These are phyloP conservation scores for Melinaea marsaeus DNA, from an alignment of 2,888 invertebrate genomes.

Conservation along the genomic window DNA sequence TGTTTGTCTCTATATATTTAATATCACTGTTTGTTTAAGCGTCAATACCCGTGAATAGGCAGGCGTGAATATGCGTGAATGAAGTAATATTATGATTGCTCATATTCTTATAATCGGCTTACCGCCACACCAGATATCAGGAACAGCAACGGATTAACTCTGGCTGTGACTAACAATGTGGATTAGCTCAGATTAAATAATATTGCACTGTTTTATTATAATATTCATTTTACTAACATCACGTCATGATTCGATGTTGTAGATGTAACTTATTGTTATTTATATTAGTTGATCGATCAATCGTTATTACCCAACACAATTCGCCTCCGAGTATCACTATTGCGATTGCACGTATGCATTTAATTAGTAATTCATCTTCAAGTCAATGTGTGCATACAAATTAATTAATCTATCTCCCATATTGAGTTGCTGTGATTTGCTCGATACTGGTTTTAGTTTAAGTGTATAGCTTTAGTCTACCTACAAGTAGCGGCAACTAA, in stretches of 20 bases:
- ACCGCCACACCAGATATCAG: conserved; percentile 9
- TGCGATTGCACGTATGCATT: too few species aligned
- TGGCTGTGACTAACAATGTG: background rate
- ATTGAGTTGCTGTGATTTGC: background rate
- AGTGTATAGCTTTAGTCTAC: background rate
- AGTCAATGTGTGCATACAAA: background rate
- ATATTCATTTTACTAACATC: too few species aligned
- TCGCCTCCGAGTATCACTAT: too few species aligned
- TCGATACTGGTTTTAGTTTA: background rate
- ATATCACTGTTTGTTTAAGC: too few species aligned
- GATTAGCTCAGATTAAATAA: background rate
- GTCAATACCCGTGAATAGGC: too few species aligned
- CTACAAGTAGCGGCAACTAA: background rate
- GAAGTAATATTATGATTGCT: background rate
- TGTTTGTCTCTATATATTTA: too few species aligned
- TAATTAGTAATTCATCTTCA: too few species aligned
- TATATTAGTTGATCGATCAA: too few species aligned
- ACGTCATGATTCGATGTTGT: too few species aligned
- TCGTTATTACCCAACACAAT: too few species aligned
- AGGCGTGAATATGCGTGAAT: conserved; percentile 1
- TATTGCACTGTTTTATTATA: background rate
- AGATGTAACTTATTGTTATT: too few species aligned
- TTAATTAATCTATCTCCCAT: background rate
- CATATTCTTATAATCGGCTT: conserved; percentile 29
- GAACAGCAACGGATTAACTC: background rate